Conservation (phyloP, 2,113 vertebrate species). For the Embiotoca jacksoni region DNA sequence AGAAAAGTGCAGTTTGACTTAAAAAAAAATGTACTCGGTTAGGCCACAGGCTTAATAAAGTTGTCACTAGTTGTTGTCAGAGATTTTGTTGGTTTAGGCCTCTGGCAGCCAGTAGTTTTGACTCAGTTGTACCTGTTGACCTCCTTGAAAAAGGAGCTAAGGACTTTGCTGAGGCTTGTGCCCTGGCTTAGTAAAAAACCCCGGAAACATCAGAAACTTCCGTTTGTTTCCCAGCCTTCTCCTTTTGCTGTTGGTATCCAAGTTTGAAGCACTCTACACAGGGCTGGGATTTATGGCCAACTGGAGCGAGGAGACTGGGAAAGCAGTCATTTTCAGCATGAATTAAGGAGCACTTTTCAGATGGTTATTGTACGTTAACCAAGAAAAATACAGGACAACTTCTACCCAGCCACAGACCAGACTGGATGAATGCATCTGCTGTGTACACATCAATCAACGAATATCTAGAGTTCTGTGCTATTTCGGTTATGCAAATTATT, state of each 20-base stretch:
- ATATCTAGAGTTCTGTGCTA: slow-evolving; percentile 38
- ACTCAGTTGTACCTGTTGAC: slow-evolving; percentile 62
- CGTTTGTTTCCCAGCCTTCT: slow-evolving; percentile 52
- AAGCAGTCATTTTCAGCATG: slow-evolving; percentile 61
- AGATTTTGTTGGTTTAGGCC: slow-evolving; percentile 47
- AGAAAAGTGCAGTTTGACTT: slow-evolving; percentile 47
- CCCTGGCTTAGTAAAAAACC: slow-evolving; percentile 43
- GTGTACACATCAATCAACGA: slow-evolving; percentile 51
- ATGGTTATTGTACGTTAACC: slow-evolving; percentile 65
- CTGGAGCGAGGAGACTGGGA: slow-evolving; percentile 37
- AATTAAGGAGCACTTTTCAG: slow-evolving; percentile 66
- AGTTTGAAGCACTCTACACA: slow-evolving; percentile 48
- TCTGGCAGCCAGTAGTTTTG: slow-evolving; percentile 38
- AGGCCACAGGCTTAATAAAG: slow-evolving; percentile 48
- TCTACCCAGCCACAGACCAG: slow-evolving; percentile 50
- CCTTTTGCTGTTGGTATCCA: slow-evolving; percentile 48
- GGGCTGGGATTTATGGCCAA: slow-evolving; percentile 64
- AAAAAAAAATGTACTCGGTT: slow-evolving; percentile 16
- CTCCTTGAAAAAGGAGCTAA: slow-evolving; percentile 36
- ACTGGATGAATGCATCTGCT: slow-evolving; percentile 59
- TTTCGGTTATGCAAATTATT: slow-evolving; percentile 42
- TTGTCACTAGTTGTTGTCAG: slow-evolving; percentile 61
- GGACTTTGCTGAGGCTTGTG: slow-evolving; percentile 51
- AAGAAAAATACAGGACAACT: slow-evolving; percentile 69
- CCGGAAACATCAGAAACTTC: slow-evolving; percentile 60